Conservation (phyloP, 2,888 invertebrate genomes). For the Hyposoter didymator region DNA sequence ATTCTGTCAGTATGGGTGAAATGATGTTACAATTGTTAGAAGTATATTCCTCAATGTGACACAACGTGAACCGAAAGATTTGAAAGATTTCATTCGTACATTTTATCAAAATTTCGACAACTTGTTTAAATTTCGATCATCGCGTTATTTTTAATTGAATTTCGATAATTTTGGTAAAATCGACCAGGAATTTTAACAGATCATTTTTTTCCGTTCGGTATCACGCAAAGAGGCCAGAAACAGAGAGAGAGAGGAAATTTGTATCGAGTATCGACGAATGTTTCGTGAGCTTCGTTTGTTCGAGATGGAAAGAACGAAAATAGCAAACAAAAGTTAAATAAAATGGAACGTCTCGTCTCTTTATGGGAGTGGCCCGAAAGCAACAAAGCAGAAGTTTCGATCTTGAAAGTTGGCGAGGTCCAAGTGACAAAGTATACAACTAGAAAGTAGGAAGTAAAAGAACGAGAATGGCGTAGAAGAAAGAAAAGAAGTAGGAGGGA, state of each 20-base stretch:
- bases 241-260: neutral
- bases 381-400: slow-evolving; percentile 21
- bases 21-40: no score
- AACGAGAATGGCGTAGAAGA: neutral
- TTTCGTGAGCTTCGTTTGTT: neutral
- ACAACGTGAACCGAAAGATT: no score
- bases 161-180: no score
- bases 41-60: no score
- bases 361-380: neutral
- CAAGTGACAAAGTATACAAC: slow-evolving; percentile 6
- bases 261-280: neutral
- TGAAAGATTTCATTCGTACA: no score
- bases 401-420: neutral
- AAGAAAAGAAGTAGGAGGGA: neutral
- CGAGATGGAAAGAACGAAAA: neutral
- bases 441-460: neutral
- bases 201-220: neutral
- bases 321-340: neutral
- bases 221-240: neutral
- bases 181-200: no score
- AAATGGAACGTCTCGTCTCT: slow-evolving; percentile 1
- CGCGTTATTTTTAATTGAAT: no score
- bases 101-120: no score
- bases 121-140: no score
- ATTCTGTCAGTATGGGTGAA: no score